Percentiles rank a stretch among this genome's conserved stretches.
These are phyloP conservation scores for Nibea albiflora DNA, from an alignment of 2,113 vertebrate species.

Conservation along the genomic window DNA sequence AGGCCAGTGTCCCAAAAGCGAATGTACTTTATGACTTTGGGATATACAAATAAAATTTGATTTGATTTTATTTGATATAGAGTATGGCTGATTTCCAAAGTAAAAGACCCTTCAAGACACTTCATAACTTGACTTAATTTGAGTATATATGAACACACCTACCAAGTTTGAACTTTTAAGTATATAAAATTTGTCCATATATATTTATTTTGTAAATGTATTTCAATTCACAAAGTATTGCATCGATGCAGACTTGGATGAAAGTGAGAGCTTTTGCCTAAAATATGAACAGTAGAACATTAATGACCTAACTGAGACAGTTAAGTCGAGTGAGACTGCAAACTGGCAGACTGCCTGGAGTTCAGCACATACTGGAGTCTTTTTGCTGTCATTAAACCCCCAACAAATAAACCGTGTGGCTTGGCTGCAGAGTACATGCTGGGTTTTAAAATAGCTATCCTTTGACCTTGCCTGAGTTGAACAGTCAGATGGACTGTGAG, in stretches of 20 bases:
- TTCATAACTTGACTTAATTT: too few relatives aligned
- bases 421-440: neutral
- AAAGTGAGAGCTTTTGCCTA: neutral
- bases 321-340: neutral
- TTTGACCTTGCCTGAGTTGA: slow-evolving; percentile 12
- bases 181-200: too few relatives aligned
- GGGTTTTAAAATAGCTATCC: slow-evolving; percentile 8
- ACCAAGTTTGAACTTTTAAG: too few relatives aligned
- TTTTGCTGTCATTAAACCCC: neutral
- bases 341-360: neutral
- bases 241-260: neutral
- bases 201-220: too few relatives aligned
- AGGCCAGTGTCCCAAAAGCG: too few relatives aligned
- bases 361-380: neutral
- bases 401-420: slow-evolving; percentile 15
- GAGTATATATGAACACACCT: too few relatives aligned
- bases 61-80: too few relatives aligned
- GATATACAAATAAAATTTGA: too few relatives aligned
- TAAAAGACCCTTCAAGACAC: too few relatives aligned
- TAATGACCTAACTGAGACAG: neutral
- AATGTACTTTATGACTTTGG: too few relatives aligned
- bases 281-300: neutral
- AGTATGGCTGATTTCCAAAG: too few relatives aligned
- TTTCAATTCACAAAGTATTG: too few relatives aligned
- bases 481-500: neutral